A percentile compares a stretch with the other conserved stretches of the same genome.
These are phyloP conservation scores for Megaleporinus macrocephalus DNA, from an alignment of 2,113 vertebrate species.

Conservation along the genomic window DNA sequence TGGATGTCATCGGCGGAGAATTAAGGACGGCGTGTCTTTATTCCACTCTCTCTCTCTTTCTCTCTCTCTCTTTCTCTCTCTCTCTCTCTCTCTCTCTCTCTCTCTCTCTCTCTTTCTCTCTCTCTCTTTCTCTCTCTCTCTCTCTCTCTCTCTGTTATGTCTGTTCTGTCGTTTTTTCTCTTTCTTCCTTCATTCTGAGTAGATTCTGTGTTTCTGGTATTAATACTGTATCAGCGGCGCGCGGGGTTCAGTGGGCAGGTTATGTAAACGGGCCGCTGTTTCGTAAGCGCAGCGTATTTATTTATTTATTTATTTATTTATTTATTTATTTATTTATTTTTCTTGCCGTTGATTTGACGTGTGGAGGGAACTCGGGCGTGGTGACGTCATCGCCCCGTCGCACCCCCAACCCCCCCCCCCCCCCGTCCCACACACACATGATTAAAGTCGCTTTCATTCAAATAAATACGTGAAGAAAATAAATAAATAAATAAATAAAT, in stretches of 20 bases:
- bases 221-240: not conserved
- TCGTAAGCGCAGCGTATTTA: slow-evolving; percentile 29
- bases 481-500: not conserved
- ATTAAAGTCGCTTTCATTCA: not conserved
- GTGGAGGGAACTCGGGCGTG: not conserved
- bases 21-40: slow-evolving; percentile 28
- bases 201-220: no score
- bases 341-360: not conserved
- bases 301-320: slow-evolving; percentile 29
- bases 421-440: no score
- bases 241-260: slow-evolving; percentile 13
- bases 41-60: no score
- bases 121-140: no score
- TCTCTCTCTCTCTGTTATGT: no score
- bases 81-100: no score
- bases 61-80: no score
- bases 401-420: no score
- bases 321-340: not conserved
- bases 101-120: no score
- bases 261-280: slow-evolving; percentile 48
- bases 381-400: not conserved
- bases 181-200: no score
- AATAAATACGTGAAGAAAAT: not conserved
- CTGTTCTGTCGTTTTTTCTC: no score
- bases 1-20: slow-evolving; percentile 46